phyloP scores from a whole-genome alignment of 2,113 vertebrate species.

The Emydura subglobosa region DNA sequence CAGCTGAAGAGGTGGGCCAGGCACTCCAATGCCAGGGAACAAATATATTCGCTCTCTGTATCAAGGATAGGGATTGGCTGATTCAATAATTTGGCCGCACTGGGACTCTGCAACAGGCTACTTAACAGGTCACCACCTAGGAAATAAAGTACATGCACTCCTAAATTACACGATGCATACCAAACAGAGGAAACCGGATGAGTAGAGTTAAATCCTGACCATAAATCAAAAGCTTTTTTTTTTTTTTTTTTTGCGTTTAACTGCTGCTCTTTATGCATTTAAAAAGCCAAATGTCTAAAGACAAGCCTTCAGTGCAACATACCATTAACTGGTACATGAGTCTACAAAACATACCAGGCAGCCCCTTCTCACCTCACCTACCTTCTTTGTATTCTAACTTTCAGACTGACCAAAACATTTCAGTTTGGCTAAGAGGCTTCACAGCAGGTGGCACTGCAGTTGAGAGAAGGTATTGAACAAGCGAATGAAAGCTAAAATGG shows the following conservation, averaged over 20 bases:
- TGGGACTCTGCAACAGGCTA: slow-evolving; percentile 91
- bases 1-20: slow-evolving; percentile 99
- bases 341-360: background rate
- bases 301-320: background rate
- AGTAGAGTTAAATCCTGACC: background rate
- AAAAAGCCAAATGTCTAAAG: background rate
- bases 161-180: background rate
- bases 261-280: background rate
- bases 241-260: background rate
- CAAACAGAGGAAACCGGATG: background rate
- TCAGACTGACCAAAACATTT: background rate
- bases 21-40: slow-evolving; percentile 94
- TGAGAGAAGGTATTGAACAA: background rate
- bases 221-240: background rate
- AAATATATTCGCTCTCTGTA: slow-evolving; percentile 91
- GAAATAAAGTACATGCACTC: background rate
- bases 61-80: slow-evolving; percentile 94
- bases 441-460: background rate
- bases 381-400: background rate
- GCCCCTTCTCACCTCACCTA: rapidly evolving
- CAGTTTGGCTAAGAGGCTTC: background rate
- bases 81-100: slow-evolving; percentile 89
- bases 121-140: slow-evolving; percentile 85
- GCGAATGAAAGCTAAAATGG: background rate
- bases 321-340: background rate